These are phyloP conservation scores for Spatula versicolor DNA, from an alignment of 2,797 vertebrate species.

Conservation along the genomic window DNA sequence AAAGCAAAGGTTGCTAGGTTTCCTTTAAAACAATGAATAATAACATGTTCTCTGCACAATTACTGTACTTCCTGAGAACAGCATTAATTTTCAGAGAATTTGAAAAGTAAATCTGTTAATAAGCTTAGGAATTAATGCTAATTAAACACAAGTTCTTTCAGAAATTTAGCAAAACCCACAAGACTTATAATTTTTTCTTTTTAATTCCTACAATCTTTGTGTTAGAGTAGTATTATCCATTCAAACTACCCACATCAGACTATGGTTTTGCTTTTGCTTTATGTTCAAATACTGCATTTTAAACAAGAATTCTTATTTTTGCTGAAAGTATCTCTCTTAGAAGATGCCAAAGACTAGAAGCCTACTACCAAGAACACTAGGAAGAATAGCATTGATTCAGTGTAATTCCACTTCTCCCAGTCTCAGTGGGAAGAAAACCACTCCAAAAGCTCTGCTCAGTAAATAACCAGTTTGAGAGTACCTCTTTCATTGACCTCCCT, in stretches of 20 bases:
- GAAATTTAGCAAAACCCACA: slow-evolving; percentile 19
- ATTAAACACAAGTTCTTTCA: slow-evolving; percentile 16
- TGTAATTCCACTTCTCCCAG: not conserved
- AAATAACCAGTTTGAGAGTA: not conserved
- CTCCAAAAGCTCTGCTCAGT: not conserved
- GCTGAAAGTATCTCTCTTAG: not conserved
- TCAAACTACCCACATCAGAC: not conserved
- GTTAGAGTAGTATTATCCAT: not conserved
- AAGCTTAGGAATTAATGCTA: slow-evolving; percentile 48
- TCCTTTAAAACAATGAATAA: slow-evolving; percentile 55
- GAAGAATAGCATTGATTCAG: not conserved
- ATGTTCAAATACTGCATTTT: not conserved
- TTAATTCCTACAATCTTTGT: not conserved
- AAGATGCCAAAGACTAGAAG: not conserved
- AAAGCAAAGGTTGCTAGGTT: slow-evolving; percentile 63
- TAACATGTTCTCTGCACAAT: slow-evolving; percentile 29
- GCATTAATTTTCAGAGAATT: slow-evolving; percentile 49
- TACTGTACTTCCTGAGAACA: slow-evolving; percentile 39
- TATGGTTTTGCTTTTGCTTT: not conserved
- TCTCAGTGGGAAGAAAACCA: not conserved
- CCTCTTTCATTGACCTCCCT: not conserved
- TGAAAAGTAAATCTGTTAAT: slow-evolving; percentile 62
- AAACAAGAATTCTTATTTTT: not conserved
- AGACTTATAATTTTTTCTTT: not conserved
- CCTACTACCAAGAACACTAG: not conserved